Conservation (phyloP, 2,797 vertebrate species). For the Etheostoma perlongum region DNA sequence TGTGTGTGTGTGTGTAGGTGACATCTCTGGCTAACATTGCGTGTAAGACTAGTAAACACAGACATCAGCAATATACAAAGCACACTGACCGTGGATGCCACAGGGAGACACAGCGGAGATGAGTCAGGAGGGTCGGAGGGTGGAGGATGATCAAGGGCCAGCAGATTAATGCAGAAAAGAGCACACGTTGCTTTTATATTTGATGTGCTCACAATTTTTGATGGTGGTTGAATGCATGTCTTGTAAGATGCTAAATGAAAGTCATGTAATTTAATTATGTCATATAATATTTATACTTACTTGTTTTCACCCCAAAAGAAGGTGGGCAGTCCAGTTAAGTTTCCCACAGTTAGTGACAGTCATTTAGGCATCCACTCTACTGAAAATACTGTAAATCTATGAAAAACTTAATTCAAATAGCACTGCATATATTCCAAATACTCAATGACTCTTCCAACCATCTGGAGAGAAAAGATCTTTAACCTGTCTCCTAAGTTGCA, state of each 20-base stretch:
- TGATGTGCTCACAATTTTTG: constrained; percentile 24
- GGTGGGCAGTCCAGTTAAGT: background rate
- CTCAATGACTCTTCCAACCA: background rate
- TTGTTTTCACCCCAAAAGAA: background rate
- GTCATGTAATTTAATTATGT: constrained; percentile 1
- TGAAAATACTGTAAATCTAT: background rate
- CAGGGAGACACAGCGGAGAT: constrained; percentile 66
- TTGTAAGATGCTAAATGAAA: constrained; percentile 2
- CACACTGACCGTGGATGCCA: constrained; percentile 55
- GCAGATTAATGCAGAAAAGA: constrained; percentile 59
- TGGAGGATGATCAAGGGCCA: constrained; percentile 47
- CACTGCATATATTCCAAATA: background rate
- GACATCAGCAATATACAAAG: constrained; percentile 66
- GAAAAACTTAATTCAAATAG: background rate
- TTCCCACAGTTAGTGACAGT: background rate
- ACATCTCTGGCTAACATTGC: constrained; percentile 65
- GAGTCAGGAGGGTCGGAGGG: constrained; percentile 60
- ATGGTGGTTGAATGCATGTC: constrained; percentile 24
- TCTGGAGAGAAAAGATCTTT: background rate
- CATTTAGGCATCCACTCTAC: background rate
- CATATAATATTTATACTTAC: background rate
- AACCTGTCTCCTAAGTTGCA: background rate
- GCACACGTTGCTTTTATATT: constrained; percentile 43
- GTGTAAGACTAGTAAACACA: constrained; percentile 66
- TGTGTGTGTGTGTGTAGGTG: constrained; percentile 33